A percentile compares a stretch with the other conserved stretches of the same genome.
Conservation (phyloP, 1,140 invertebrate species). For the Aleiodes sp. region DNA sequence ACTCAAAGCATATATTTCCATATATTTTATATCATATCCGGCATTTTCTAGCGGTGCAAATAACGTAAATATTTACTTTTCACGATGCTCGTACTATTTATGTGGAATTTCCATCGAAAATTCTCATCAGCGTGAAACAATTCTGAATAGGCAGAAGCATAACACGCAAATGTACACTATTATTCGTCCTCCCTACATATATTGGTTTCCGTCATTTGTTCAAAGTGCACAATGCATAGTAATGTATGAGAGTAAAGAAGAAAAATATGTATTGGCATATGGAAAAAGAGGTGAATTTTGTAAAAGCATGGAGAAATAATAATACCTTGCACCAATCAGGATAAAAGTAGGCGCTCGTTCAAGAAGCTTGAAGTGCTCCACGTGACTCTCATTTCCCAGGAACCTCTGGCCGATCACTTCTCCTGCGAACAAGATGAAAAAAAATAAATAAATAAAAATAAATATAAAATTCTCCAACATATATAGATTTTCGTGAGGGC, state of each 20-base stretch:
- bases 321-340: constrained; percentile 74
- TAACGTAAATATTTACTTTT: too few relatives aligned
- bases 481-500: constrained; percentile 31
- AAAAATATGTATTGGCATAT: background rate
- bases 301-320: constrained; percentile 9
- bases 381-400: constrained; percentile 70
- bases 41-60: too few relatives aligned
- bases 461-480: constrained; percentile 17
- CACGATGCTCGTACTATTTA: too few relatives aligned
- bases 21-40: too few relatives aligned
- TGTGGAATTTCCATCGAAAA: too few relatives aligned
- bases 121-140: too few relatives aligned
- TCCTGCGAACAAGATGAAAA: constrained; percentile 59
- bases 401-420: constrained; percentile 68
- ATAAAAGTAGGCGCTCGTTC: constrained; percentile 72
- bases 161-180: background rate
- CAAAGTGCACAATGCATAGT: constrained; percentile 3
- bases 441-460: constrained; percentile 21
- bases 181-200: background rate
- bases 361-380: constrained; percentile 74
- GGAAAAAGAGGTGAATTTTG: background rate
- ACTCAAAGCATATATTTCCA: too few relatives aligned
- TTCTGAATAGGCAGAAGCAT: too few relatives aligned
- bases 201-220: background rate
- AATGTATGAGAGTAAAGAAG: background rate